A percentile compares a stretch with the other conserved stretches of the same genome.
phyloP scores from a whole-genome alignment of 2,113 vertebrate species.

The Tenebrosternarchus preto region DNA sequence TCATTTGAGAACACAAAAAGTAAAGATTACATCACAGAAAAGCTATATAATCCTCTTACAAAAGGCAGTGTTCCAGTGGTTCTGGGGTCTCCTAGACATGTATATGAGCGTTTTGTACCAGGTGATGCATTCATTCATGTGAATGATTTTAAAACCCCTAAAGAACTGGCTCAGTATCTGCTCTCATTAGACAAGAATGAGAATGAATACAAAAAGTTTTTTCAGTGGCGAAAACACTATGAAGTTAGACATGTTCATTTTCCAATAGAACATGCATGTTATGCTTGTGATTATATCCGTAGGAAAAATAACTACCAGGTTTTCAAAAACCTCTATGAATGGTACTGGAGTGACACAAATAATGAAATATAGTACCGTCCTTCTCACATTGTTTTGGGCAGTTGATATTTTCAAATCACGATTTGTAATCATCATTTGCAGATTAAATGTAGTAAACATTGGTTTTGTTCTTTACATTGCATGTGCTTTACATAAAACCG shows the following conservation, averaged over 20 bases:
- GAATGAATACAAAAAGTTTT: slow-evolving; percentile 80
- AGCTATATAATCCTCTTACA: slow-evolving; percentile 82
- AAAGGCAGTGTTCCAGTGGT: slow-evolving; percentile 83
- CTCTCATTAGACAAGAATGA: slow-evolving; percentile 81
- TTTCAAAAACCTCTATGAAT: slow-evolving; percentile 82
- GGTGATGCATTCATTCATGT: slow-evolving; percentile 85
- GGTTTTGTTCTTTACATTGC: no score
- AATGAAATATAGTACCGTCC: no score
- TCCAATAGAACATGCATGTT: slow-evolving; percentile 82
- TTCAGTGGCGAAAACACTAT: slow-evolving; percentile 83
- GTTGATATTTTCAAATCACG: no score
- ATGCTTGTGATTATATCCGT: slow-evolving; percentile 82
- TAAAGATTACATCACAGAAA: slow-evolving; percentile 86
- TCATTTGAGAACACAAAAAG: slow-evolving; percentile 85
- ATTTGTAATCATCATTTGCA: no score
- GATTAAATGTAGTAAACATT: no score
- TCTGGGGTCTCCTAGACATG: slow-evolving; percentile 81
- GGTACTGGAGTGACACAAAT: slow-evolving; percentile 76
- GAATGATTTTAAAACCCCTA: slow-evolving; percentile 82
- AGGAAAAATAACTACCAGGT: slow-evolving; percentile 83
- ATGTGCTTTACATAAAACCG: no score
- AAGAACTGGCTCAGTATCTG: slow-evolving; percentile 80
- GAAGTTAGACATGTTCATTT: slow-evolving; percentile 79
- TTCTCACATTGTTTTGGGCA: no score
- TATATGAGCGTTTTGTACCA: slow-evolving; percentile 84